phyloP scores from a whole-genome alignment of 2,113 vertebrate species.

The Serilophus lunatus region DNA sequence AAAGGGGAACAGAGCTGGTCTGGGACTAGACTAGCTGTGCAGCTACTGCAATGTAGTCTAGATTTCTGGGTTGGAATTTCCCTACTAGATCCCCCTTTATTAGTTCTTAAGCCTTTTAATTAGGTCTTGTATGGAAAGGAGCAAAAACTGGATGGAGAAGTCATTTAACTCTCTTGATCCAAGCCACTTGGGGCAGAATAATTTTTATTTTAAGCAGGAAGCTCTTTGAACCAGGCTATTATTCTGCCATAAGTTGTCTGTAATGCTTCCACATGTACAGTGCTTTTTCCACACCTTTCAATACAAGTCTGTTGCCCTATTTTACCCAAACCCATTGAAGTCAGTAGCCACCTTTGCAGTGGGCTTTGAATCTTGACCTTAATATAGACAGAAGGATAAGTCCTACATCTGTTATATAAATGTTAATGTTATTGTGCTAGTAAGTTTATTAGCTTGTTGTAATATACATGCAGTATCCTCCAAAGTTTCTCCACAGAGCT shows the following conservation, averaged over 20 bases:
- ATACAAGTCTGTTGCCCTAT: background rate
- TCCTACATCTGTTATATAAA: background rate
- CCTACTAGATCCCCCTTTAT: background rate
- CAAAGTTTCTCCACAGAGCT: background rate
- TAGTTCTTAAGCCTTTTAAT: conserved; percentile 16
- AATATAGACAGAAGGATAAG: background rate
- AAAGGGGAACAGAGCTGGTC: background rate
- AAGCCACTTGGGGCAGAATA: background rate
- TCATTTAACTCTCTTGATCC: background rate
- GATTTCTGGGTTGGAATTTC: background rate
- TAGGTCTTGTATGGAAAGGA: background rate
- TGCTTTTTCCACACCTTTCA: background rate
- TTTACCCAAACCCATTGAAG: background rate
- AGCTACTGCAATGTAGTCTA: background rate
- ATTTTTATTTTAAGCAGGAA: conserved; percentile 20
- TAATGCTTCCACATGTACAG: background rate
- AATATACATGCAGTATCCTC: background rate
- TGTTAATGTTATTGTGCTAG: background rate
- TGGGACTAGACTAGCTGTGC: background rate
- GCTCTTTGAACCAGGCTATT: background rate
- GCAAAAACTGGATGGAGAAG: background rate
- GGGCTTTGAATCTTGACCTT: background rate
- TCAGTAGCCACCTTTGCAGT: background rate
- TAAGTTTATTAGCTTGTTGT: background rate
- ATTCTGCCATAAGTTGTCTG: background rate